Evolutionary conservation across 2,888 invertebrate genomes (phyloP).

Genomic region (Selenia dentaria): DNA sequence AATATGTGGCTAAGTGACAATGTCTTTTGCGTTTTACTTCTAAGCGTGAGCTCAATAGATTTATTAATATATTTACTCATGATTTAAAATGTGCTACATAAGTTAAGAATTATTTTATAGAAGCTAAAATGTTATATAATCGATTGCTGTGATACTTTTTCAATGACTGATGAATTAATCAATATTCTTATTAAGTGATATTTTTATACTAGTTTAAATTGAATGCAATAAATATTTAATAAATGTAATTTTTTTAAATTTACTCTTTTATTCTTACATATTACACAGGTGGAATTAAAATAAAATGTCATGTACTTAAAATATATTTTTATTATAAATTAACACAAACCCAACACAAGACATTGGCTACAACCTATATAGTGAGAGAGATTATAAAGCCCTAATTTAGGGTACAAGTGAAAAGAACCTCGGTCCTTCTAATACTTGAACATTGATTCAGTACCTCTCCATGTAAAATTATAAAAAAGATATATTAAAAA

Average conservation of each 20-base stretch:
- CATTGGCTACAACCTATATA: constrained; percentile 73
- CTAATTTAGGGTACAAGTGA: constrained; percentile 84
- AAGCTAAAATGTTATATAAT: constrained; percentile 30
- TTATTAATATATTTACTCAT: too few relatives aligned
- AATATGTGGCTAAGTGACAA: too few relatives aligned
- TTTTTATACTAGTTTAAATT: too few relatives aligned
- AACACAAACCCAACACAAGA: constrained; percentile 82
- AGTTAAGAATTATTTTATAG: too few relatives aligned
- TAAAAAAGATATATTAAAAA: constrained; percentile 37
- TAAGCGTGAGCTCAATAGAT: too few relatives aligned
- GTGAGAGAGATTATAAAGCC: constrained; percentile 79
- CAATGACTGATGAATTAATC: constrained; percentile 62
- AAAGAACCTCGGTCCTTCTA: constrained; percentile 82
- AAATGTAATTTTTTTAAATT: too few relatives aligned
- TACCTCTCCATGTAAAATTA: constrained; percentile 37
- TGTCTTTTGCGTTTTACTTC: too few relatives aligned
- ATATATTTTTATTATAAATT: constrained; percentile 82
- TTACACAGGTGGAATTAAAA: constrained; percentile 11
- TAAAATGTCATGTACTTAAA: constrained; percentile 55
- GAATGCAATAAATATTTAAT: constrained; percentile 22
- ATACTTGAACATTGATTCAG: constrained; percentile 70
- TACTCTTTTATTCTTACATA: too few relatives aligned
- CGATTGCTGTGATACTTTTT: constrained; percentile 70
- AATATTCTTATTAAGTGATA: too few relatives aligned
- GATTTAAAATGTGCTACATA: too few relatives aligned